These are phyloP conservation scores for Drosophila borealis DNA, from an alignment of 2,888 invertebrate genomes.

Conservation along the genomic window DNA sequence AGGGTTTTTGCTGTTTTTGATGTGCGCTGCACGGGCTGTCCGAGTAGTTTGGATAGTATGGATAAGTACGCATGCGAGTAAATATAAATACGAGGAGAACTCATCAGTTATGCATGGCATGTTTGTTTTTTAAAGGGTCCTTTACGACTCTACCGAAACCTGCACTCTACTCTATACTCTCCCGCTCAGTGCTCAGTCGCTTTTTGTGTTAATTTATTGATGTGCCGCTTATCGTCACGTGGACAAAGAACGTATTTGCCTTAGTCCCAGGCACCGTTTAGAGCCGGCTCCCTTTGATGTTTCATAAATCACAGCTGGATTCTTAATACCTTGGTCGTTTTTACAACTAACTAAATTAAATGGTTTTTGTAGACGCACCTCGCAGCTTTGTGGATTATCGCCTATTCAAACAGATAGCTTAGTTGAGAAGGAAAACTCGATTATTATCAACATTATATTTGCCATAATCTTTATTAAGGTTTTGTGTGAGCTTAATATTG, in stretches of 20 bases:
- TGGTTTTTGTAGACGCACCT: not conserved
- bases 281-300: constrained; percentile 54
- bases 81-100: constrained; percentile 21
- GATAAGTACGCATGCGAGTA: constrained; percentile 6
- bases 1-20: constrained; percentile 38
- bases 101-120: constrained; percentile 75
- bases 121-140: constrained; percentile 66
- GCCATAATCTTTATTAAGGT: too few species aligned
- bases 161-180: not conserved
- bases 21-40: constrained; percentile 15
- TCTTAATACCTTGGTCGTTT: constrained; percentile 12
- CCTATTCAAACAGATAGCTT: too few species aligned
- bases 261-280: not conserved
- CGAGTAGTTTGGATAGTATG: constrained; percentile 8
- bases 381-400: not conserved
- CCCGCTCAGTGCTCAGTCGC: constrained; percentile 17
- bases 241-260: constrained; percentile 14
- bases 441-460: too few species aligned
- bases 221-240: constrained; percentile 57
- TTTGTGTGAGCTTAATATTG: too few species aligned
- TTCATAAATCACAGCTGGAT: constrained; percentile 47
- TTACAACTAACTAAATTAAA: constrained; percentile 47
- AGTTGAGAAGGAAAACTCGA: not conserved
- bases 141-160: constrained; percentile 39
- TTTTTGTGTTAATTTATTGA: constrained; percentile 69